Conservation (phyloP, 2,888 invertebrate genomes). For the Steinernema carpocapsae region DNA sequence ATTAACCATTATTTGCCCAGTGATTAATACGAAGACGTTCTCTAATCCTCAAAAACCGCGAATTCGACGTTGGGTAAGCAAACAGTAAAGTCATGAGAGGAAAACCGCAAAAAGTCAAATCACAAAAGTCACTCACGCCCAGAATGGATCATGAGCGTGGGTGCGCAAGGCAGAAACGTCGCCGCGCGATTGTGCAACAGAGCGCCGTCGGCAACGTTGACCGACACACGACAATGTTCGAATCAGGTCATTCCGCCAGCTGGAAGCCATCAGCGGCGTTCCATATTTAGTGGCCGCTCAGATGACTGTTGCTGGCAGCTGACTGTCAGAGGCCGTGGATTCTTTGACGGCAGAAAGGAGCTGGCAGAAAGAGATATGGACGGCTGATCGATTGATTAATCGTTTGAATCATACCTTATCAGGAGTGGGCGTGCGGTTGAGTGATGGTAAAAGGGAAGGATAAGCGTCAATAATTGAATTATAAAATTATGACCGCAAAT, state of each 20-base stretch:
- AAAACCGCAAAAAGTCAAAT: not conserved
- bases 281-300: slow-evolving; percentile 18
- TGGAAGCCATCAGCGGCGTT: slow-evolving; percentile 27
- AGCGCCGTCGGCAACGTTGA: not conserved
- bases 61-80: too few species aligned
- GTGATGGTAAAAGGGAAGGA: too few species aligned
- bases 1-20: not conserved
- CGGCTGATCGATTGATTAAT: slow-evolving; percentile 15
- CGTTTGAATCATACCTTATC: too few species aligned
- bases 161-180: not conserved
- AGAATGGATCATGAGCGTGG: slow-evolving; percentile 13
- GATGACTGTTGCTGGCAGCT: slow-evolving; percentile 6
- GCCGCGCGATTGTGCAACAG: slow-evolving; percentile 12
- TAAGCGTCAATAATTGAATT: too few species aligned
- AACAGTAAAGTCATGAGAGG: not conserved
- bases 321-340: not conserved
- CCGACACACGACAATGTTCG: too few species aligned
- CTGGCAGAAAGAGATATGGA: not conserved
- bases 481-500: too few species aligned
- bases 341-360: not conserved
- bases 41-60: not conserved
- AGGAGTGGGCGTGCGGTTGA: too few species aligned
- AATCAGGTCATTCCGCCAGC: slow-evolving; percentile 29
- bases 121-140: not conserved
- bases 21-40: not conserved